Evolutionary conservation across 2,113 vertebrate species (phyloP).

Genomic region (Gavialis gangeticus): DNA sequence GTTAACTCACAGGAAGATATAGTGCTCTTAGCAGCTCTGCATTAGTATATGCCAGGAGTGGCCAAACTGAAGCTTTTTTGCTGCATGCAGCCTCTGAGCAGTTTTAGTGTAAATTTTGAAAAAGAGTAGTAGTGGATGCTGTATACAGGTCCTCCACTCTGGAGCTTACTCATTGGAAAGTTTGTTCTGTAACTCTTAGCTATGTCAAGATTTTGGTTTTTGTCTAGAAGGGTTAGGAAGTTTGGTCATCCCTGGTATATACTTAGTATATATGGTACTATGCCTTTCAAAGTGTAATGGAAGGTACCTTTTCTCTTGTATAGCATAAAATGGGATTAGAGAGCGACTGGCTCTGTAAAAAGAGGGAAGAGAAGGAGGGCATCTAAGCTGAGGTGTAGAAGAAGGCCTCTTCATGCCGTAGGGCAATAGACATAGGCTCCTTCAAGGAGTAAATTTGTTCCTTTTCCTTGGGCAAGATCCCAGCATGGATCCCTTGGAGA

Average conservation of each 20-base stretch:
- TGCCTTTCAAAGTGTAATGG: background rate
- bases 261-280: background rate
- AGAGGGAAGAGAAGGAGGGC: background rate
- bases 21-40: background rate
- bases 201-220: no score
- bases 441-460: background rate
- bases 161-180: no score
- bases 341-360: background rate
- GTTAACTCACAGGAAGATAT: background rate
- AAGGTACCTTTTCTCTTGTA: background rate
- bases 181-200: no score
- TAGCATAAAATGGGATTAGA: background rate
- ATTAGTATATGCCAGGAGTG: background rate
- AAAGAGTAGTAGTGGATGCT: no score
- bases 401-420: accelerated
- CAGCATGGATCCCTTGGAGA: background rate
- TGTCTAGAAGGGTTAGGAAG: no score
- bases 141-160: no score
- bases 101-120: no score
- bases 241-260: background rate
- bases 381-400: background rate
- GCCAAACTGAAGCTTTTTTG: no score
- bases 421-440: background rate
- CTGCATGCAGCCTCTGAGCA: no score
- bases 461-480: background rate